Percentiles rank a stretch among this genome's conserved stretches.
These are phyloP conservation scores for Aphyosemion australe DNA, from an alignment of 2,113 vertebrate genomes.

Conservation along the genomic window DNA sequence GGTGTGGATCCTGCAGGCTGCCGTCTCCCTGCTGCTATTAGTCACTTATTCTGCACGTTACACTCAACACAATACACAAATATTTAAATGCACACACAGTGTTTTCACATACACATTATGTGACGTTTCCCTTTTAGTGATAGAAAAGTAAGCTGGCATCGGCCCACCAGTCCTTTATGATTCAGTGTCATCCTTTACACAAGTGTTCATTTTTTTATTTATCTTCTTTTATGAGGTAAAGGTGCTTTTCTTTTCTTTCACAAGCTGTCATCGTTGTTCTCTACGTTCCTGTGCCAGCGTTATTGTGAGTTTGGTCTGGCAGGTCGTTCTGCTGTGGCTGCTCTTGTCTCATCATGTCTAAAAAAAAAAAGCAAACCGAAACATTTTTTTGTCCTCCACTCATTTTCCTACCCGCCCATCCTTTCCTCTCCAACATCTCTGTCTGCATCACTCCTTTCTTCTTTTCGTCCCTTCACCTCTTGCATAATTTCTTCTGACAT, in stretches of 20 bases:
- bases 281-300: constrained; percentile 7
- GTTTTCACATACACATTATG: constrained; percentile 2
- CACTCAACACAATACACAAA: constrained; percentile 32
- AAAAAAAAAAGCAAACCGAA: constrained; percentile 60
- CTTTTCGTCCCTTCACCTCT: neutral
- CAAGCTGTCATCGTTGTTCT: constrained; percentile 6
- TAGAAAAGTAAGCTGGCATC: constrained; percentile 46
- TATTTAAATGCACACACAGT: constrained; percentile 22
- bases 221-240: constrained; percentile 15
- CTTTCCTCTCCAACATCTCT: constrained; percentile 14
- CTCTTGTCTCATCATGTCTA: constrained; percentile 69
- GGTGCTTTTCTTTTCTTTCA: constrained; percentile 20
- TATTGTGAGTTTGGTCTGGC: constrained; percentile 54
- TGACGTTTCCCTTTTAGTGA: constrained; percentile 33
- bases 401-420: constrained; percentile 19
- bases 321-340: constrained; percentile 55
- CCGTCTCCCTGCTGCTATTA: constrained; percentile 59
- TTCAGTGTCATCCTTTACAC: constrained; percentile 30
- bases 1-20: constrained; percentile 68
- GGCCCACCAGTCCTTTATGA: constrained; percentile 39
- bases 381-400: constrained; percentile 72
- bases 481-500: constrained; percentile 4
- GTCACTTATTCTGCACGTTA: constrained; percentile 67
- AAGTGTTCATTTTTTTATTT: constrained; percentile 34
- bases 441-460: constrained; percentile 22